phyloP scores from a whole-genome alignment of 2,888 invertebrate species.

The Molorchus minor region DNA sequence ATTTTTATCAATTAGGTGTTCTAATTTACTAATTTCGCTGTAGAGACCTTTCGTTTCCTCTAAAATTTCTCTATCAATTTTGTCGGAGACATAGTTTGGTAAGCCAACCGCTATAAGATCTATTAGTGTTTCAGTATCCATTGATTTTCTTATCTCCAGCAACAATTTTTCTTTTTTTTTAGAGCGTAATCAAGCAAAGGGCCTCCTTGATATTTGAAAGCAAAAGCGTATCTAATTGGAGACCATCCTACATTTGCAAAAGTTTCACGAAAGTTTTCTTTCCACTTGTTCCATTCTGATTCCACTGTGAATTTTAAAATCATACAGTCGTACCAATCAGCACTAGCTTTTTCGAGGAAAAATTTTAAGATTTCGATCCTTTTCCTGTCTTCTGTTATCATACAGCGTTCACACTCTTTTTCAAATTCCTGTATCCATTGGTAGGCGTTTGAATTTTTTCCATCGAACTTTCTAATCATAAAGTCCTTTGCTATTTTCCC shows the following conservation, averaged over 20 bases:
- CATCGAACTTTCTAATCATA: not conserved
- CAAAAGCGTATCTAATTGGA: not conserved
- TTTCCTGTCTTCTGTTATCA: not conserved
- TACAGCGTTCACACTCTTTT: not conserved
- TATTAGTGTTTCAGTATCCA: not conserved
- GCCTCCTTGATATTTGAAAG: not conserved
- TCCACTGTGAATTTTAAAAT: not conserved
- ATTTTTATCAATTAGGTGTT: not conserved
- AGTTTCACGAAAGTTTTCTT: not conserved
- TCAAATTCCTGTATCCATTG: not conserved
- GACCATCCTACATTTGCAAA: not conserved
- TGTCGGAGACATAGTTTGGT: not conserved
- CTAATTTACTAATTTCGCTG: not conserved
- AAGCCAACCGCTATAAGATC: not conserved
- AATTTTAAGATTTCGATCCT: not conserved
- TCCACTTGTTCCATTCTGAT: not conserved
- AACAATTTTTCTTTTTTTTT: not conserved
- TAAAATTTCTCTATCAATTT: slow-evolving; percentile 1
- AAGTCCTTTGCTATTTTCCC: not conserved
- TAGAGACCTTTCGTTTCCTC: not conserved
- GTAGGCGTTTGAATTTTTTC: not conserved
- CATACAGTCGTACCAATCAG: not conserved
- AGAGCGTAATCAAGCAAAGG: not conserved
- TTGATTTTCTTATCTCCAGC: not conserved
- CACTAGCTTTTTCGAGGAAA: not conserved